Conservation (phyloP, 2,888 invertebrate species). For the Matsumyia berberina region DNA sequence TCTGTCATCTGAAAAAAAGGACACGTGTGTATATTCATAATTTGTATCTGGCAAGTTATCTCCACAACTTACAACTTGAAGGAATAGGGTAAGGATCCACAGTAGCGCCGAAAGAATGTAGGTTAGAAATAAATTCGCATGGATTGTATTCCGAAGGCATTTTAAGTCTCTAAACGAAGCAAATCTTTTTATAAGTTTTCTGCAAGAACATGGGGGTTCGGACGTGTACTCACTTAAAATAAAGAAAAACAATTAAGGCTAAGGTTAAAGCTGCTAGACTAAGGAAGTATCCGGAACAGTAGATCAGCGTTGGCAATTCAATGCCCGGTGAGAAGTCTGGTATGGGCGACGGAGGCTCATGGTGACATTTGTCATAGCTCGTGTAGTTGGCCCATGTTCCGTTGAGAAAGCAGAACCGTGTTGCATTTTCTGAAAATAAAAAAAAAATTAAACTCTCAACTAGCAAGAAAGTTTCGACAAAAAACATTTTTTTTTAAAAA, state of each 20-base stretch:
- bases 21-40: neutral
- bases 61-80: conserved; percentile 87
- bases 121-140: conserved; percentile 96
- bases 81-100: conserved; percentile 93
- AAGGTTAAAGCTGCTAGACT: conserved; percentile 92
- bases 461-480: neutral
- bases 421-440: conserved; percentile 91
- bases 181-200: conserved; percentile 7
- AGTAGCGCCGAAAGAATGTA: conserved; percentile 94
- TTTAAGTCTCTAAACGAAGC: conserved; percentile 90
- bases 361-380: conserved; percentile 89
- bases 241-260: conserved; percentile 93
- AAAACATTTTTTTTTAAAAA: too few relatives aligned
- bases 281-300: conserved; percentile 92
- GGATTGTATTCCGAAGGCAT: conserved; percentile 96
- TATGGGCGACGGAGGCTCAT: conserved; percentile 85
- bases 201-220: neutral
- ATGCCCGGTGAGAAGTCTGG: conserved; percentile 85
- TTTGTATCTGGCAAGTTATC: neutral
- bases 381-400: conserved; percentile 93
- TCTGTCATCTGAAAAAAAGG: conserved; percentile 86
- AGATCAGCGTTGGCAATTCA: conserved; percentile 89
- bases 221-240: conserved; percentile 91
- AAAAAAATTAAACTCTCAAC: too few relatives aligned
- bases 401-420: conserved; percentile 89